Evolutionary conservation across 2,888 invertebrate genomes (phyloP), one percentile per base, ranked within the genome.

Genomic region (Folsomia manolachei): DNA sequence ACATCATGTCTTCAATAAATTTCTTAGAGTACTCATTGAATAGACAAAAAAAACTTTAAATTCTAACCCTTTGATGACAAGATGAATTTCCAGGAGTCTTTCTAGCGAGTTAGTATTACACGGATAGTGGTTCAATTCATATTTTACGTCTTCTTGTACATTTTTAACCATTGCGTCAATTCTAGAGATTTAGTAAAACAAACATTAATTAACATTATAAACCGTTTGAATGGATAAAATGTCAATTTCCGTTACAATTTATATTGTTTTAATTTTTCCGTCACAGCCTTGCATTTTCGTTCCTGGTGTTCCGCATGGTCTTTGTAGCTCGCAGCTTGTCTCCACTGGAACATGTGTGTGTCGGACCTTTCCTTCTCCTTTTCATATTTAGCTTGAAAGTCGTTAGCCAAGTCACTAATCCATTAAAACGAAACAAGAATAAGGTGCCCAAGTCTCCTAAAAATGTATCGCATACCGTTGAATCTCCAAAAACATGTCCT

Each of bases 251-350:
- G 23, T 63, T 69, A 72, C 72, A 63, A n/a, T n/a, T 52, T 14
- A 27, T 62, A 78, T 14, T 39, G 63, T 60, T 73, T 75, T 14
- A 78, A 27, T 25, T 67, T 25, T 2, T 14, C 52, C 26, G 74
- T 64, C 1, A 72, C 27, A 21, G 53, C 51, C 21, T 25, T 18
- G 0, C 62, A 62, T 56, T 72, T 23, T 25, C 25, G 21, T 21
- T 71, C 67, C 2, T 53, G 27, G 11, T 74, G 65, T 7, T 52
- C 27, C 0, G 71, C 71, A 14, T 71, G 60, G 39, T 74, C 74
- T 26, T 70, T 61, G 69, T 75, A 78, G 61, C 77, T 78, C 63
- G 75, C 77, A 26, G 27, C 64, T 62, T 74, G 68, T 51, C 75
- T 78, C n/a, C 74, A 70, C 70, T 69, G 71, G 21, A 75, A 61